Evolutionary conservation across 2,113 vertebrate genomes (phyloP).

Genomic region (Mustela nigripes): DNA sequence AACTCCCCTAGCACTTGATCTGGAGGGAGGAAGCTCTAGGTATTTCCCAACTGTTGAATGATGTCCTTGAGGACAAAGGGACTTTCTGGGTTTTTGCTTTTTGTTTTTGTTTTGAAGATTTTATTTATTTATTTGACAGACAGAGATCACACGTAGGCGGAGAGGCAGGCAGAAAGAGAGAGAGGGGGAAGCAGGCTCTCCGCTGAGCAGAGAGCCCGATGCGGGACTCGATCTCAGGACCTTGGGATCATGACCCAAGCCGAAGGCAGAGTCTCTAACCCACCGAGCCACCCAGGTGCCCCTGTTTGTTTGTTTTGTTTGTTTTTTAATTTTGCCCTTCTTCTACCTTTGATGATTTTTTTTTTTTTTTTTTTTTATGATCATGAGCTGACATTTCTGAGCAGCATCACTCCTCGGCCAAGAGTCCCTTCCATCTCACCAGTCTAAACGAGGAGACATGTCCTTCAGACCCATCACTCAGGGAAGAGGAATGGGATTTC

Average conservation of each 20-base stretch:
- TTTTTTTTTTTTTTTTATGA: neutral
- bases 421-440: neutral
- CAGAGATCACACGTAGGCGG: too few species aligned
- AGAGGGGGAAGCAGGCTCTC: too few species aligned
- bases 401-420: neutral
- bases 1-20: too few species aligned
- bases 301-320: too few species aligned
- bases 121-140: too few species aligned
- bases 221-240: too few species aligned
- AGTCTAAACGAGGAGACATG: neutral
- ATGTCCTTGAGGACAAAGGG: neutral
- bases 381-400: neutral
- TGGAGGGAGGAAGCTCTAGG: neutral
- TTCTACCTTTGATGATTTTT: neutral
- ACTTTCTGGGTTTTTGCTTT: neutral
- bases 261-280: too few species aligned
- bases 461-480: too few species aligned
- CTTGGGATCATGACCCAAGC: too few species aligned
- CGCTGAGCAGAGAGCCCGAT: too few species aligned
- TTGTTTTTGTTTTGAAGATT: neutral
- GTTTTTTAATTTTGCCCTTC: neutral
- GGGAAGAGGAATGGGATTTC: neutral
- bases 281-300: too few species aligned
- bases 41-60: neutral
- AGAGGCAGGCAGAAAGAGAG: too few species aligned